A percentile compares a stretch with the other conserved stretches of the same genome.
phyloP scores from a whole-genome alignment of 2,888 invertebrate species.

The Epiblema foenella region DNA sequence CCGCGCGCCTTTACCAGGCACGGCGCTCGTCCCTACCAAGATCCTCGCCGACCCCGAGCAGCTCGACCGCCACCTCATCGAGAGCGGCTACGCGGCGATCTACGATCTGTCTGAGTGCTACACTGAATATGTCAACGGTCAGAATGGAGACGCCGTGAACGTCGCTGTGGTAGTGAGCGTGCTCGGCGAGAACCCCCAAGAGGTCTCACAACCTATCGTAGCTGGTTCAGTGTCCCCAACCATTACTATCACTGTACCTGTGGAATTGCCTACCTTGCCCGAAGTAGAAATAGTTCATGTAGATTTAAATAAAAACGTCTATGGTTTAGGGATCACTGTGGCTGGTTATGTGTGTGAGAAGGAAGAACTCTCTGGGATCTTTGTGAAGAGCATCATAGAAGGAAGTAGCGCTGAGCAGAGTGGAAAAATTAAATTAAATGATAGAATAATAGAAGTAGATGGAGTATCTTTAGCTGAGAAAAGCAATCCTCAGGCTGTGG shows the following conservation, averaged over 20 bases:
- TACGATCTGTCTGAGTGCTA: constrained; percentile 78
- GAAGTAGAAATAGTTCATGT: constrained; percentile 97
- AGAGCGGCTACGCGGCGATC: constrained; percentile 88
- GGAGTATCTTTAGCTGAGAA: constrained; percentile 94
- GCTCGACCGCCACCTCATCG: constrained; percentile 92
- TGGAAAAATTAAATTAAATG: constrained; percentile 96
- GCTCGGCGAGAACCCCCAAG: constrained; percentile 75
- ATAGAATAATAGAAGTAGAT: constrained; percentile 98
- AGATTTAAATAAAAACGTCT: constrained; percentile 95
- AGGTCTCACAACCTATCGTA: constrained; percentile 71
- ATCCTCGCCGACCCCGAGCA: constrained; percentile 96
- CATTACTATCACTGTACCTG: constrained; percentile 80
- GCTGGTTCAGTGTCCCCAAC: constrained; percentile 72
- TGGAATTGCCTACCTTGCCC: constrained; percentile 87
- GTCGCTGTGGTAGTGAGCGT: constrained; percentile 77
- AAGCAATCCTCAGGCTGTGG: constrained; percentile 98
- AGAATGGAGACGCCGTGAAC: constrained; percentile 65
- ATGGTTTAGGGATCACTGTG: constrained; percentile 97
- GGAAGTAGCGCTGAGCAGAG: constrained; percentile 98
- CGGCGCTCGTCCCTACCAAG: constrained; percentile 96
- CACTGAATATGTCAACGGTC: constrained; percentile 70
- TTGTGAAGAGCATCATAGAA: constrained; percentile 98
- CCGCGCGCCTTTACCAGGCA: constrained; percentile 90
- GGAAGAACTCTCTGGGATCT: constrained; percentile 99
- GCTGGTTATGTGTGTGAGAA: constrained; percentile 99